These are phyloP conservation scores for Catagonus wagneri DNA, from an alignment of 2,113 vertebrate species.

Conservation along the genomic window DNA sequence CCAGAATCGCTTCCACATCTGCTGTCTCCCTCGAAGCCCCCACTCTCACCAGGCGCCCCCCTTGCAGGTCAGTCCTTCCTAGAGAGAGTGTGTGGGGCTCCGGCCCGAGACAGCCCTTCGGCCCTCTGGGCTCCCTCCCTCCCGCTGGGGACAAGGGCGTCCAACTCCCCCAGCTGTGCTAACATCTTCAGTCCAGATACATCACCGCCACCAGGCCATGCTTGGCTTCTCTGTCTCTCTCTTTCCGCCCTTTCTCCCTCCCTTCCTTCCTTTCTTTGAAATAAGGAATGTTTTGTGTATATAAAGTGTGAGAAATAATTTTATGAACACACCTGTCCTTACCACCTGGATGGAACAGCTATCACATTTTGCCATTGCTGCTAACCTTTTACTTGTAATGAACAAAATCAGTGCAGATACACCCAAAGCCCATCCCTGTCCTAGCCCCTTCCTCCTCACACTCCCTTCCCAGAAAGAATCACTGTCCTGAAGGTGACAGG, in stretches of 20 bases:
- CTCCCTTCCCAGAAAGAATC: neutral
- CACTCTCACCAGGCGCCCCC: neutral
- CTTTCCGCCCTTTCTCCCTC: neutral
- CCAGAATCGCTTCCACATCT: no score
- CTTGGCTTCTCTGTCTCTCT: neutral
- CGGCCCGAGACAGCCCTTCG: neutral
- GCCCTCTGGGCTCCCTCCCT: neutral
- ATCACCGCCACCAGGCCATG: neutral
- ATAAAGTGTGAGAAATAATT: neutral
- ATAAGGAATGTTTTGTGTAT: neutral
- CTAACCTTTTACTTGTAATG: neutral
- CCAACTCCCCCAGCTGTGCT: neutral
- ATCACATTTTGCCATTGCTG: neutral
- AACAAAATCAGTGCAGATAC: neutral
- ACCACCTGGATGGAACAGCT: neutral
- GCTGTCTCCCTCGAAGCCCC: neutral
- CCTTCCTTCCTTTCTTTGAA: neutral
- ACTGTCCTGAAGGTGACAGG: neutral
- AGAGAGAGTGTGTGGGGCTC: neutral
- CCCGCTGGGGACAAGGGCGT: no score
- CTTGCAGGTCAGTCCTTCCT: neutral
- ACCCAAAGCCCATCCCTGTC: neutral
- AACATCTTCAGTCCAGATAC: neutral
- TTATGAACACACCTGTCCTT: neutral
- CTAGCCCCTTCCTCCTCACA: neutral